These are phyloP conservation scores for Hypocryptadius cinnamomeus DNA, from an alignment of 2,113 vertebrate species.

Conservation along the genomic window DNA sequence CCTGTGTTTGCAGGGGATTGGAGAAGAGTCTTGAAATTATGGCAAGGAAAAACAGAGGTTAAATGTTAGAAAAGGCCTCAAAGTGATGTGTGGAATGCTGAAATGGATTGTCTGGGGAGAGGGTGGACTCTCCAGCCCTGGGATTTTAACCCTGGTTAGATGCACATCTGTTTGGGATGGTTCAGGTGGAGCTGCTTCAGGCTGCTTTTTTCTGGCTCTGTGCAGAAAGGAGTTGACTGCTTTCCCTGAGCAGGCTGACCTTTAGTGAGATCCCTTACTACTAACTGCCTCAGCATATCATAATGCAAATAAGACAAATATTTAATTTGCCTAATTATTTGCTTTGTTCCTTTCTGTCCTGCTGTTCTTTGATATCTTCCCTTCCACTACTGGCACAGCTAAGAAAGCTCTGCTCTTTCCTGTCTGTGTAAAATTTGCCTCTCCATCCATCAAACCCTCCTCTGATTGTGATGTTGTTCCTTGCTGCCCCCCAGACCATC, in stretches of 20 bases:
- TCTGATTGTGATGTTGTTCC: neutral
- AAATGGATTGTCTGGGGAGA: constrained; percentile 20
- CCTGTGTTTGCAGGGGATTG: neutral
- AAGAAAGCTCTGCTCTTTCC: neutral
- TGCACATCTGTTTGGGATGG: constrained; percentile 22
- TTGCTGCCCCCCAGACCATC: neutral
- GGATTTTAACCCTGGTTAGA: neutral
- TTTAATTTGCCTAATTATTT: constrained; percentile 20
- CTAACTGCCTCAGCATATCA: neutral
- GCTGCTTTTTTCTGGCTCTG: neutral
- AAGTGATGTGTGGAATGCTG: neutral
- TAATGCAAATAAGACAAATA: neutral
- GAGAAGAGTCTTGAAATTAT: neutral
- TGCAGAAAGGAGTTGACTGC: neutral
- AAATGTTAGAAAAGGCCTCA: neutral
- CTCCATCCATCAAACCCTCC: neutral
- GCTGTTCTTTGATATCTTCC: neutral
- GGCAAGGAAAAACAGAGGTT: neutral
- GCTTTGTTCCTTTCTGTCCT: neutral
- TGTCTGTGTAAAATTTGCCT: neutral
- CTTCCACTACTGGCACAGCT: neutral
- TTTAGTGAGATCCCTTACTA: neutral
- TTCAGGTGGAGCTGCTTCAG: constrained; percentile 30
- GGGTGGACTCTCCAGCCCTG: neutral
- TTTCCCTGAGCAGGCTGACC: neutral